Evolutionary conservation across 2,113 vertebrate genomes (phyloP), one percentile per base, ranked within the genome.

Genomic region (Acanthochromis polyacanthus): DNA sequence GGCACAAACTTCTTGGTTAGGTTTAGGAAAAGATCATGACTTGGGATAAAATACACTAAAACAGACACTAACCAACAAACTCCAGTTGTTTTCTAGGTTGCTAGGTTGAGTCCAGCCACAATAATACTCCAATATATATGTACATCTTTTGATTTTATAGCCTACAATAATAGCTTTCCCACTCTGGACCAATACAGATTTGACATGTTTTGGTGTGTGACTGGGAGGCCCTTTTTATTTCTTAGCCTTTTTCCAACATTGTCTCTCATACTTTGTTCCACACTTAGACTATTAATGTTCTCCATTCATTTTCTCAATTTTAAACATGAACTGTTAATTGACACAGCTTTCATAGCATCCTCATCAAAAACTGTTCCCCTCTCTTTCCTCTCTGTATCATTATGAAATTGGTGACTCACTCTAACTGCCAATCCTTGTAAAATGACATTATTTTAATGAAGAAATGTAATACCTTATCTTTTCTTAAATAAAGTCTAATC

Each of bases 381-480:
- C 45, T 52, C 25, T 51, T 32, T 60, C 10, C 36, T 17, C 52
- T 36, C 12, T 32, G 50, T 69, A 63, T 83, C 55, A 77, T 69
- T 69, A 76, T 32, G 22, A 58, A 81, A 59, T 16, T 71, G 0
- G 53, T 25, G n/a, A 53, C 5, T 57, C 40, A 28, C 25, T 45
- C 56, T 51, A 11, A n/a, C 38, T 59, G 45, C 23, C 51, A 30
- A 48, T 56, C 17, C 4, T 16, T 4, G 11, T 10, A 60, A 52
- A 60, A 50, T 20, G 14, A 63, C 8, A 25, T 50, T 10, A 71
- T 58, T 61, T 53, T 59, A 87, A 81, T 75, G 46, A 71, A 22
- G 28, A 57, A 71, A 65, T 38, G 51, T 12, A 53, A 50, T 79
- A 45, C 20, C 53, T 51, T n/a, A 56, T 43, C 14, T 52, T 75